Evolutionary conservation across 2,888 invertebrate species (phyloP).

Genomic region (Rotaria sp.): DNA sequence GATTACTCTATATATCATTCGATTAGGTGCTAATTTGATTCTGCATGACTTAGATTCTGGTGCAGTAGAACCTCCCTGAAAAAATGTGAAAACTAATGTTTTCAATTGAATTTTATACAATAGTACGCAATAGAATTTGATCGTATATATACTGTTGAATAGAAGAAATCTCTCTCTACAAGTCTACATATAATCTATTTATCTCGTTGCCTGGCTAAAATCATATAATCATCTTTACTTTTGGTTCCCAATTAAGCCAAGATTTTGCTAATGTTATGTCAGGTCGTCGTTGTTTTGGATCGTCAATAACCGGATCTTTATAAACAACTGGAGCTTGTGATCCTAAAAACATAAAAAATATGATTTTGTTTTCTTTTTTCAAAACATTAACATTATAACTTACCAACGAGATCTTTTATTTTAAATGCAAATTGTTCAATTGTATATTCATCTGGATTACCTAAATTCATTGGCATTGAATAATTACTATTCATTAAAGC

Average conservation of each 20-base stretch:
- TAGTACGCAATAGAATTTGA: too few species aligned
- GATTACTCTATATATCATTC: too few species aligned
- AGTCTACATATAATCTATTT: too few species aligned
- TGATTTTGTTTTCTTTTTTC: too few species aligned
- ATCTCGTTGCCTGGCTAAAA: too few species aligned
- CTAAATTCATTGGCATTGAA: conserved; percentile 83
- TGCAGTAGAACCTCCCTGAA: too few species aligned
- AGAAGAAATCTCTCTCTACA: too few species aligned
- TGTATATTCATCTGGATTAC: conserved; percentile 93
- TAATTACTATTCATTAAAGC: conserved; percentile 87
- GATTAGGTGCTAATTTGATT: too few species aligned
- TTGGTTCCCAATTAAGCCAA: conserved; percentile 81
- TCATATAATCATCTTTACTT: conserved; percentile 58
- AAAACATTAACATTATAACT: conserved; percentile 48
- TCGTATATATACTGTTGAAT: too few species aligned
- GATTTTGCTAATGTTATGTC: conserved; percentile 81
- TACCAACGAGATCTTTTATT: conserved; percentile 57
- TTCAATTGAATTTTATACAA: too few species aligned
- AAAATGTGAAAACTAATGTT: neutral
- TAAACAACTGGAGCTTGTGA: conserved; percentile 76
- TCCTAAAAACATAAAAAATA: conserved; percentile 60
- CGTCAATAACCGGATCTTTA: conserved; percentile 81
- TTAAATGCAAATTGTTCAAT: conserved; percentile 68
- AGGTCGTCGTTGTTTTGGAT: conserved; percentile 85
- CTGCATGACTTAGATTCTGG: too few species aligned